Conservation (phyloP, 2,797 vertebrate species). For the Champsocephalus esox region DNA sequence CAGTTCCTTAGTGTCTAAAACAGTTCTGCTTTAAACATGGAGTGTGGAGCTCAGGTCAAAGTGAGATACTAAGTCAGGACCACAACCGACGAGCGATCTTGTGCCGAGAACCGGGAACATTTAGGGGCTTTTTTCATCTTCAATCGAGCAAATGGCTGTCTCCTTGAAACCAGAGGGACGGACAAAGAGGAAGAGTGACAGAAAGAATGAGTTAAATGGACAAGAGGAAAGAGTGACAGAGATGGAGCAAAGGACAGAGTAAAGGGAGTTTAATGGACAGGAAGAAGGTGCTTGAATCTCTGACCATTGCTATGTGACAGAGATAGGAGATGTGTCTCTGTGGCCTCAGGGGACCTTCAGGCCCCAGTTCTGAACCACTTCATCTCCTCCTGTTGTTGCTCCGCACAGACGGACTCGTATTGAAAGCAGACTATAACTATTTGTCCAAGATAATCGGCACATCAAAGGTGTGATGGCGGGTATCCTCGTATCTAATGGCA, state of each 20-base stretch:
- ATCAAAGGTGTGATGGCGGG: no score
- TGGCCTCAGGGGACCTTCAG: conserved; percentile 11
- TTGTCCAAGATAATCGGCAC: conserved; percentile 23
- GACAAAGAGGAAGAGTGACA: conserved; percentile 36
- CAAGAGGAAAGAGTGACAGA: conserved; percentile 29
- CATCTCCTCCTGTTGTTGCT: conserved; percentile 5
- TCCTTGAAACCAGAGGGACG: conserved; percentile 19
- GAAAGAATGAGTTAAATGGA: conserved; percentile 54
- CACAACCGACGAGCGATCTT: no score
- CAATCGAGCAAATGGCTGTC: conserved; percentile 32
- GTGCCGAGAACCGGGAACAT: no score
- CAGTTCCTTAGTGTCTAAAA: conserved; percentile 20
- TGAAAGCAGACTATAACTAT: conserved; percentile 31
- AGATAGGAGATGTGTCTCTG: conserved; percentile 6
- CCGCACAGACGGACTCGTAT: neutral
- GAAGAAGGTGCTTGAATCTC: conserved; percentile 6
- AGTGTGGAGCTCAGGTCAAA: conserved; percentile 17
- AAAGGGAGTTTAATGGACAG: conserved; percentile 28
- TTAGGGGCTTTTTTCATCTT: neutral
- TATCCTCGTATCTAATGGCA: no score
- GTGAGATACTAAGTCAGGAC: conserved; percentile 2
- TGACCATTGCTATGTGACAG: conserved; percentile 20
- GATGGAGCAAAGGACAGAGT: conserved; percentile 26
- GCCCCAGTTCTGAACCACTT: conserved; percentile 22
- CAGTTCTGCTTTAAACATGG: conserved; percentile 1